Conservation (phyloP, 2,888 invertebrate genomes). For the Microctonus hyperodae region DNA sequence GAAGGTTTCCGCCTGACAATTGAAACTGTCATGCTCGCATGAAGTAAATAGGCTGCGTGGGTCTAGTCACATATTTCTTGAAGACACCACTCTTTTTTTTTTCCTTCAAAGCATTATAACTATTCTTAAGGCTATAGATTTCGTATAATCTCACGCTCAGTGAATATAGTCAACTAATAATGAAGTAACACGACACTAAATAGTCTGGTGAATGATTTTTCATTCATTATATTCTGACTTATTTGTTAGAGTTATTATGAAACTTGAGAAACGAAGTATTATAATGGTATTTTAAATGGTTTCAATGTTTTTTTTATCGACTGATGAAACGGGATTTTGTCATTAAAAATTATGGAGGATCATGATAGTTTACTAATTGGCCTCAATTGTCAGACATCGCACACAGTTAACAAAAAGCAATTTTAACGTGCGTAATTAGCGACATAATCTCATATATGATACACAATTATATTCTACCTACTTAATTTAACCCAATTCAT, state of each 20-base stretch:
- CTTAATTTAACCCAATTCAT: not conserved
- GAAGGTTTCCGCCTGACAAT: conserved; percentile 33
- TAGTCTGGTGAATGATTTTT: conserved; percentile 10
- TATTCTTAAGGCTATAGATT: conserved; percentile 3
- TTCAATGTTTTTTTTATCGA: conserved; percentile 24
- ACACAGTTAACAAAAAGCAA: conserved; percentile 35
- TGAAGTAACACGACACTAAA: conserved; percentile 5
- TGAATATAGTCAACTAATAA: conserved; percentile 22
- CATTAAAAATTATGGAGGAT: conserved; percentile 24
- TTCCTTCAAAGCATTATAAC: not conserved
- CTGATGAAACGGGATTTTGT: conserved; percentile 24
- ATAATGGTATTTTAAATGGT: not conserved
- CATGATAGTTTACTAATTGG: conserved; percentile 42
- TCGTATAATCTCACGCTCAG: conserved; percentile 24
- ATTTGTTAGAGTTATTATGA: not conserved
- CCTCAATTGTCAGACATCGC: conserved; percentile 37
- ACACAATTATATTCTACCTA: not conserved
- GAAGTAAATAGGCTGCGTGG: conserved; percentile 39
- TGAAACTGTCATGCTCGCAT: conserved; percentile 33
- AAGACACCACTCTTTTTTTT: conserved; percentile 19
- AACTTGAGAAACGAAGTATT: not conserved
- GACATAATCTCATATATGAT: not conserved
- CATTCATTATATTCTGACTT: not conserved
- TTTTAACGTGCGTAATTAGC: conserved; percentile 32
- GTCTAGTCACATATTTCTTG: conserved; percentile 29